Evolutionary conservation across 2,797 vertebrate species (phyloP).

Genomic region (Eleutherodactylus coqui): DNA sequence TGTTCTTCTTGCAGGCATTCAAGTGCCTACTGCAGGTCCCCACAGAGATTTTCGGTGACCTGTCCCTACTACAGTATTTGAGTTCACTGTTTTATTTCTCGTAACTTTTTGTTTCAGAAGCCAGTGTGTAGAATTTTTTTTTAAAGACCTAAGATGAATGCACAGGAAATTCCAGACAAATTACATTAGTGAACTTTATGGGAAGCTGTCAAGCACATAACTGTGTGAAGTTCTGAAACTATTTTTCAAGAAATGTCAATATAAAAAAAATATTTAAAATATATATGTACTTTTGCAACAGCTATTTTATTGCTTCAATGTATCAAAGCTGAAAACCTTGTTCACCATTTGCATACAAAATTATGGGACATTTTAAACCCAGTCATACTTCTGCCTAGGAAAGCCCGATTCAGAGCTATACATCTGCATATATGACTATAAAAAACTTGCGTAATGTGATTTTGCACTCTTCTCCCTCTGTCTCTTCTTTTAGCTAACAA

Average conservation of each 20-base stretch:
- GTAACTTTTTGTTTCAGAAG: neutral
- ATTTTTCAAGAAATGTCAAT: neutral
- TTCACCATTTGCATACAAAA: too few species aligned
- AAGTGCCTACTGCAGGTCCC: neutral
- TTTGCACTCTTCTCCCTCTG: too few species aligned
- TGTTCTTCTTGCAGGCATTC: too few species aligned
- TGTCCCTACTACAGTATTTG: neutral
- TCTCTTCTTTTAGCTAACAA: too few species aligned
- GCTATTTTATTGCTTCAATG: too few species aligned
- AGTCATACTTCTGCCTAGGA: too few species aligned
- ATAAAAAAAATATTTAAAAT: neutral
- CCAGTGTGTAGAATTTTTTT: neutral
- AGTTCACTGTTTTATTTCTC: conserved; percentile 7
- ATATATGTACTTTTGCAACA: neutral
- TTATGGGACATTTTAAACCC: too few species aligned
- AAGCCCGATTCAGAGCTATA: too few species aligned
- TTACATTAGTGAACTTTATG: conserved; percentile 11
- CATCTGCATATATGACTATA: too few species aligned
- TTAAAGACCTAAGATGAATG: neutral
- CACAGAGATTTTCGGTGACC: neutral
- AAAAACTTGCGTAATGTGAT: too few species aligned
- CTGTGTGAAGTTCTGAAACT: conserved; percentile 13
- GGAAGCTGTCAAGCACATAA: neutral
- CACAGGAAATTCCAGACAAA: neutral
- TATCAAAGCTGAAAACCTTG: too few species aligned